Base-by-base conservation (phyloP, 2,113 vertebrate species). In the Apus apus region DNA sequence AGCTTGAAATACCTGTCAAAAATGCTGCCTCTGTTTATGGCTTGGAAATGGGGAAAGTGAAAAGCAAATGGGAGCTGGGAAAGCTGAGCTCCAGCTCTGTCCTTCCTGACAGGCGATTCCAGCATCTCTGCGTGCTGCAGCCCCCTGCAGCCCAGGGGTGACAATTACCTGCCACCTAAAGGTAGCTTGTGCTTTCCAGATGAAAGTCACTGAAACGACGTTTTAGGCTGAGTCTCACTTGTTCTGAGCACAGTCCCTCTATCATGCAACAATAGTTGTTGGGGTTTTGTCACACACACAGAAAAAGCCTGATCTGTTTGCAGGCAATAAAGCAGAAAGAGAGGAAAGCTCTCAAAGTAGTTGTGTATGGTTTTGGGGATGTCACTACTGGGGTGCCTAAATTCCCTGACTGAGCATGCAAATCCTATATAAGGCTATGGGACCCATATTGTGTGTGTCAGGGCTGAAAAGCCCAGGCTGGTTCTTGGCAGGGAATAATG, bases 1-100 rank as follows among this genome's bases (percentile, higher is more conserved):
- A 81, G 91, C 50, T 91, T 81, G 75, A 95, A 91, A 91, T 26
- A 75, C 79, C 85, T 94, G 93, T 95, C 93, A 94, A 13, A 94
- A 87, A 75, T 5, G 18, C 45, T 20, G 3, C 40, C 70, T 78
- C 87, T 89, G 66, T 95, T 89, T 91, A 8, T 67, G 94, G 25
- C 43, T 87, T n/a, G 65, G 73, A 82, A 82, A 57, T 4, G 14
- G 58, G 45, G 74, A 65, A 46, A 61, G 53, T 7, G 51, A 70
- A 67, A 77, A 80, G 73, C 38, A 61, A 78, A 48, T 0, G 8
- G 82, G 82, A 93, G 74, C 54, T 45, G 67, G 45, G 61, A 72
- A 66, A 72, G 4, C 46, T 40, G 85, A 86, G 72, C 85, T 90
- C 23, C 48, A 45, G 64, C 71, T 78, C 84, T 67, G 72, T 71